Evolutionary conservation across 2,888 invertebrate species (phyloP).

Genomic region (Elmis aenea): DNA sequence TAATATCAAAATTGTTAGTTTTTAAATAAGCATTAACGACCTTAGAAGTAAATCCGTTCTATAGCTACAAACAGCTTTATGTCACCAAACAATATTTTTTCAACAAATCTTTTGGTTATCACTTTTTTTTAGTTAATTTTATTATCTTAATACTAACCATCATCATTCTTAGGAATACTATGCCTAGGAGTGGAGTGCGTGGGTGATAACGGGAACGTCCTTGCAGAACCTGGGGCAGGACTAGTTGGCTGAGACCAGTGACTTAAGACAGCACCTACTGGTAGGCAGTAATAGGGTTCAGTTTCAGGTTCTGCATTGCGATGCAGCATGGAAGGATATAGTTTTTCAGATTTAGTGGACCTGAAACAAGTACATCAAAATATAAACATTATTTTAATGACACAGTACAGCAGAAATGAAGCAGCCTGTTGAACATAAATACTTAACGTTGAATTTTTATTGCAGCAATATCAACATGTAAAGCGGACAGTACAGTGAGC

Average conservation of each 20-base stretch:
- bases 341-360: constrained; percentile 92
- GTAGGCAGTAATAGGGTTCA: constrained; percentile 81
- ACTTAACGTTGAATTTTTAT: too few species aligned
- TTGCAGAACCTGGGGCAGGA: constrained; percentile 56
- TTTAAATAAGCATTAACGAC: too few species aligned
- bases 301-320: constrained; percentile 77
- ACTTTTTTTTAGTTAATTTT: too few species aligned
- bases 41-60: too few species aligned
- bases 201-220: constrained; percentile 53
- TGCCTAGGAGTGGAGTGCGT: constrained; percentile 59
- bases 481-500: constrained; percentile 27
- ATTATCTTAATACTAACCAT: constrained; percentile 59
- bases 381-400: too few species aligned
- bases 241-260: constrained; percentile 72
- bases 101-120: too few species aligned
- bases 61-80: too few species aligned
- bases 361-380: constrained; percentile 50
- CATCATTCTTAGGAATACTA: constrained; percentile 60
- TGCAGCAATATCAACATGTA: constrained; percentile 15
- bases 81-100: too few species aligned
- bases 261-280: constrained; percentile 56
- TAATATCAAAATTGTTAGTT: too few species aligned
- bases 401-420: constrained; percentile 1
- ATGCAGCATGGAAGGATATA: constrained; percentile 88
- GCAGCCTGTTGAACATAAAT: too few species aligned